Evolutionary conservation across 2,113 vertebrate species (phyloP).

Genomic region (Alaudala cheleensis): DNA sequence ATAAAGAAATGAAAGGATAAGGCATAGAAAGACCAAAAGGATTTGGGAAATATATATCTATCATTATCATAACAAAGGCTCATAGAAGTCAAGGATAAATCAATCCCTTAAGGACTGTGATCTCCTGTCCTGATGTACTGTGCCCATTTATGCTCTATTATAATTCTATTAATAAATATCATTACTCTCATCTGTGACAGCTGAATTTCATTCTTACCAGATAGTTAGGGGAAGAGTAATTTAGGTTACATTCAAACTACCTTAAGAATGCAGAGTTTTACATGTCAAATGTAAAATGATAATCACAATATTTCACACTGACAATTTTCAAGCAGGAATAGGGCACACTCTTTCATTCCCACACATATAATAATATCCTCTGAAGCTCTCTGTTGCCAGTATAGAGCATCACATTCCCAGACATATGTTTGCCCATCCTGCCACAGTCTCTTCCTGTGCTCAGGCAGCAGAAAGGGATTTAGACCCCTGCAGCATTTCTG

Average conservation of each 20-base stretch:
- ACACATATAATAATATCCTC: background rate
- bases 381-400: background rate
- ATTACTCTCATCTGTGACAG: conserved; percentile 1
- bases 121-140: conserved; percentile 14
- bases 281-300: background rate
- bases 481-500: background rate
- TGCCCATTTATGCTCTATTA: background rate
- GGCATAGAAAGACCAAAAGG: background rate
- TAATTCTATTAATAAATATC: conserved; percentile 19
- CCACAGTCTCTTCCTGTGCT: background rate
- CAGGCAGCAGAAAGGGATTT: background rate
- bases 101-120: background rate
- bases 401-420: background rate
- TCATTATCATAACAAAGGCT: conserved; percentile 47
- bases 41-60: conserved; percentile 8
- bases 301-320: background rate
- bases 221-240: background rate
- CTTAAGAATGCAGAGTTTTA: background rate
- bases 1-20: conserved; percentile 46
- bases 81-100: conserved; percentile 15
- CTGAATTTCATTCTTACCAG: background rate
- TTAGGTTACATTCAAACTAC: background rate
- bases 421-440: background rate
- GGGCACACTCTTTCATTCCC: background rate
- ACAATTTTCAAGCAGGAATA: background rate